phyloP scores from a whole-genome alignment of 2,797 vertebrate species.

The Acipenser ruthenus region DNA sequence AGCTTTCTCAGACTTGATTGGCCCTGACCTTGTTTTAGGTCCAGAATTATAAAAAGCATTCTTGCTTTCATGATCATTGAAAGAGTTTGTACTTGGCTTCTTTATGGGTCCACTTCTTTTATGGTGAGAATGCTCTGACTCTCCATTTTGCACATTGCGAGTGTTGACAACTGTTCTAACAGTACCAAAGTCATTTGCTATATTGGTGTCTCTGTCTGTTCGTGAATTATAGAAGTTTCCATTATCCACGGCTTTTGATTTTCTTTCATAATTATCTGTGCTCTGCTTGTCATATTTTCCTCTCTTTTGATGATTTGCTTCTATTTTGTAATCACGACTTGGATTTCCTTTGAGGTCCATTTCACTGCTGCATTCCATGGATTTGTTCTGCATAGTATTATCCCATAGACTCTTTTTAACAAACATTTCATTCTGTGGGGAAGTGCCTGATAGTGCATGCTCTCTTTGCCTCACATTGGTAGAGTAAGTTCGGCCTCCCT shows the following conservation, averaged over 20 bases:
- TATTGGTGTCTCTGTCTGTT: slow-evolving; percentile 59
- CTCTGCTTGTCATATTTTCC: slow-evolving; percentile 71
- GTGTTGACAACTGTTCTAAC: slow-evolving; percentile 47
- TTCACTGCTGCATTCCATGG: slow-evolving; percentile 43
- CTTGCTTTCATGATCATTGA: slow-evolving; percentile 62
- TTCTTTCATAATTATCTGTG: slow-evolving; percentile 66
- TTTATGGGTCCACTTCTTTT: slow-evolving; percentile 88
- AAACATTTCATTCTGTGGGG: slow-evolving; percentile 51
- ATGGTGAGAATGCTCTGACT: slow-evolving; percentile 61
- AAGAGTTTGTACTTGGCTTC: slow-evolving; percentile 49
- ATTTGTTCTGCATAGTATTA: slow-evolving; percentile 53
- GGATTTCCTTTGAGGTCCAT: slow-evolving; percentile 59
- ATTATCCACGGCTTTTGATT: slow-evolving; percentile 56
- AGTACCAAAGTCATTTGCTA: slow-evolving; percentile 52
- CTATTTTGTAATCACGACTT: slow-evolving; percentile 51
- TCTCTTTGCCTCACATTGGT: slow-evolving; percentile 72
- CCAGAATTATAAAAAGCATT: slow-evolving; percentile 62
- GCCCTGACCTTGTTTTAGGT: slow-evolving; percentile 79
- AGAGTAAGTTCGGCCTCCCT: slow-evolving; percentile 49
- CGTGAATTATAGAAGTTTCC: slow-evolving; percentile 56
- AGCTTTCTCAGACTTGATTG: slow-evolving; percentile 73
- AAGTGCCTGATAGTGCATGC: slow-evolving; percentile 47
- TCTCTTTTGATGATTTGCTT: slow-evolving; percentile 69
- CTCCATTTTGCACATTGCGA: slow-evolving; percentile 74
- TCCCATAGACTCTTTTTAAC: slow-evolving; percentile 58